Percentiles rank a stretch among this genome's conserved stretches.
Evolutionary conservation across 2,797 vertebrate genomes (phyloP).

Genomic region (Ispidina picta): DNA sequence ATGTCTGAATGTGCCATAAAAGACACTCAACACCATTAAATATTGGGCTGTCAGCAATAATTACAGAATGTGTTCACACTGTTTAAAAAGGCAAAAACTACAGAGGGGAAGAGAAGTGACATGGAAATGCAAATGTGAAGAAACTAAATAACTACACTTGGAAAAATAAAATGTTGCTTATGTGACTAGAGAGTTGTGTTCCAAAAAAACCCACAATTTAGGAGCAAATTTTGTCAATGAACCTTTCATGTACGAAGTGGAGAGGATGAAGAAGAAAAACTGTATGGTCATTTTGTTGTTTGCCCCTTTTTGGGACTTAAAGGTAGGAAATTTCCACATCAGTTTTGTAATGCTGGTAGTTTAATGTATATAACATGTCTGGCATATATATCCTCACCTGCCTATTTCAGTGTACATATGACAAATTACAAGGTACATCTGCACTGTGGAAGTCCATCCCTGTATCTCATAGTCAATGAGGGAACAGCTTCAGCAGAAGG

Average conservation of each 20-base stretch:
- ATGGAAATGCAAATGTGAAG: conserved; percentile 56
- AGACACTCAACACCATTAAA: conserved; percentile 57
- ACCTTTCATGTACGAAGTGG: neutral
- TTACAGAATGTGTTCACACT: conserved; percentile 66
- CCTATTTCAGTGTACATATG: neutral
- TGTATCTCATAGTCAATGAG: neutral
- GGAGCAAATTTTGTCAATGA: conserved; percentile 8
- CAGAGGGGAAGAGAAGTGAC: conserved; percentile 54
- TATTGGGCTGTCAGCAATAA: conserved; percentile 64
- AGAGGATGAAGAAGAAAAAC: neutral
- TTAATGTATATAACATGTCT: neutral
- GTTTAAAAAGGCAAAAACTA: conserved; percentile 59
- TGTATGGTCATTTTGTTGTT: neutral
- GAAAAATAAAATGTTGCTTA: conserved; percentile 63
- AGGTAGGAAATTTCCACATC: neutral
- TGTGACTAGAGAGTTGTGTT: conserved; percentile 25
- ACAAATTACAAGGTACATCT: neutral
- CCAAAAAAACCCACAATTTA: neutral
- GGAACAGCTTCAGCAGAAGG: neutral
- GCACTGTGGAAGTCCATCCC: neutral
- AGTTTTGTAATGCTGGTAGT: neutral
- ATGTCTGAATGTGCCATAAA: conserved; percentile 42
- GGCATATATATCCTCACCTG: neutral
- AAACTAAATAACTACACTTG: conserved; percentile 53
- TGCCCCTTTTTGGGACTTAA: neutral